Evolutionary conservation across 2,113 vertebrate species (phyloP), one percentile per base, ranked within the genome.

Genomic region (Xiphorhynchus elegans): DNA sequence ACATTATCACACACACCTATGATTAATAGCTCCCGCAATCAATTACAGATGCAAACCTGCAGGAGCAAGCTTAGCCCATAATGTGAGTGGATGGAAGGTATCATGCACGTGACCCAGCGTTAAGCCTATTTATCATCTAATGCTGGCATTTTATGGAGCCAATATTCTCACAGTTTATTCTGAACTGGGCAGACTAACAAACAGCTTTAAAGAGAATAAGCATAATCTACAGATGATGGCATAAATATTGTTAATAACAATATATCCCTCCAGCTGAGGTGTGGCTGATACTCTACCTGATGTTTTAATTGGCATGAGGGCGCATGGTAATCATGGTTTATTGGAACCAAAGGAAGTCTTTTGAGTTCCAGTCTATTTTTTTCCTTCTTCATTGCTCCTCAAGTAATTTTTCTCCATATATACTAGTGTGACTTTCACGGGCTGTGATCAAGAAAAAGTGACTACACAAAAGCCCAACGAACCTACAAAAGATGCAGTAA

Each of bases 21-120:
- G 73, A 94, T 90, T 96, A 96, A 66, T 85, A 93, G 86, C 60
- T 75, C 64, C 93, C 83, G 60, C 93, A 97, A 91, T 89, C 76
- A 75, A 94, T 95, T 95, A 97, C 80, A 84, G 83, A 93, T 92
- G 88, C 73, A 93, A 95, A 96, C 69, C 74, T 6, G 49, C 63
- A 77, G 79, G 31, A 86, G 56, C 68, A 91, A 74, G n/a, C 37
- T 42, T 35, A 47, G 69, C 76, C 69, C 37, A 49, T 69, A 16
- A 37, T 3, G 10, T 29, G 83, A 64, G 58, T 42, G 40, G 60
- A 64, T 53, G 62, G 88, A 81, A 82, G 69, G 56, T 79, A 90
- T 76, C 25, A 29, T n/a, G 42, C 18, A 78, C 56, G 68, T 49
- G 60, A 60, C 33, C 4, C 1, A 90, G 40, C 3, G 25, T 64